Evolutionary conservation across 2,113 vertebrate genomes (phyloP).

Genomic region (Labeo catla): DNA sequence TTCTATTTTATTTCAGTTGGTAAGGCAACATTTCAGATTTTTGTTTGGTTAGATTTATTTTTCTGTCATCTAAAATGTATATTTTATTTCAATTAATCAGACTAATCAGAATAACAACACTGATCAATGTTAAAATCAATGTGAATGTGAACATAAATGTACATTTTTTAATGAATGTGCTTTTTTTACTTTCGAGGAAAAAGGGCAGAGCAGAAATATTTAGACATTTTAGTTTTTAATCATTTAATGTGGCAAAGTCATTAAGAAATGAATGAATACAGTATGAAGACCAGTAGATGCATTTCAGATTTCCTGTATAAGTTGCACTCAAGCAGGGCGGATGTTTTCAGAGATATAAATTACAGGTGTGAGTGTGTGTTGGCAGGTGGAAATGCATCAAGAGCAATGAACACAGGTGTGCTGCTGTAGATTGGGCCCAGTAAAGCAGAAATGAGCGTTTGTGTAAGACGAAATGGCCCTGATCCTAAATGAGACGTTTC

Average conservation of each 20-base stretch:
- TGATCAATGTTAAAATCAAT: neutral
- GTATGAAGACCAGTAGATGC: neutral
- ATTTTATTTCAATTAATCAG: no score
- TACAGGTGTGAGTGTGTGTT: slow-evolving; percentile 26
- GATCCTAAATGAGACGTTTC: slow-evolving; percentile 78
- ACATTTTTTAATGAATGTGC: no score
- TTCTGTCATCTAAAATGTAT: no score
- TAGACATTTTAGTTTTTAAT: neutral
- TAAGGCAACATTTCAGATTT: neutral
- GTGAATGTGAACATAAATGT: no score
- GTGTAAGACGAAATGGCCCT: slow-evolving; percentile 66
- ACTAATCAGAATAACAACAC: no score
- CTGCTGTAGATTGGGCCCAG: slow-evolving; percentile 54
- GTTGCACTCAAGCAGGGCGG: slow-evolving; percentile 4
- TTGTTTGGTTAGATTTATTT: no score
- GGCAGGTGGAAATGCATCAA: slow-evolving; percentile 40
- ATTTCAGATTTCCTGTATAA: neutral
- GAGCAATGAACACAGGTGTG: slow-evolving; percentile 65
- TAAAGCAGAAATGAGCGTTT: slow-evolving; percentile 69
- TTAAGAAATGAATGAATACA: neutral
- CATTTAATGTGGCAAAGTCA: neutral
- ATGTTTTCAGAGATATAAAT: slow-evolving; percentile 16
- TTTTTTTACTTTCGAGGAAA: neutral
- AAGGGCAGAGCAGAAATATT: neutral
- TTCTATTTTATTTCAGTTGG: neutral